phyloP scores from a whole-genome alignment of 2,113 vertebrate species.

The Toxostoma redivivum region DNA sequence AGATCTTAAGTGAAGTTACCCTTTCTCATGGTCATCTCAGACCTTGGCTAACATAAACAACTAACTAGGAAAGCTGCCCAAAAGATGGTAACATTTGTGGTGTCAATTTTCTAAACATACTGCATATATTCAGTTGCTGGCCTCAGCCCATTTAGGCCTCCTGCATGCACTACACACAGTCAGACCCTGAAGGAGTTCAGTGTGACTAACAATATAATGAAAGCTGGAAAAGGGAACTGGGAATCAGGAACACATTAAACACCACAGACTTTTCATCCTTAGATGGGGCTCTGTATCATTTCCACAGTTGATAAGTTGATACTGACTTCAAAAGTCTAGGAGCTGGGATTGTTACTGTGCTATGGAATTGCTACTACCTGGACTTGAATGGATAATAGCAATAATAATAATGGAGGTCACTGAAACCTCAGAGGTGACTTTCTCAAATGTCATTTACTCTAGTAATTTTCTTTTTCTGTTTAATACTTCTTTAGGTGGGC shows the following conservation, averaged over 20 bases:
- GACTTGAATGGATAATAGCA: not conserved
- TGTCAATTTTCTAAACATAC: not conserved
- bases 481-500: not conserved
- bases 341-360: not conserved
- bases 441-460: not conserved
- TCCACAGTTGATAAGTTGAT: not conserved
- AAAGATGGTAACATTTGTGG: not conserved
- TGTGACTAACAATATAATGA: fast-evolving
- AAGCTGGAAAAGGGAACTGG: not conserved
- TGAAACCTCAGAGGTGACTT: not conserved
- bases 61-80: not conserved
- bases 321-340: not conserved
- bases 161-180: not conserved
- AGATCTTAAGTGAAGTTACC: not conserved
- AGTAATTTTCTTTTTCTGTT: not conserved
- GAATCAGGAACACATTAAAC: not conserved
- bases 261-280: not conserved
- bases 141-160: not conserved
- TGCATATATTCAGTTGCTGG: not conserved
- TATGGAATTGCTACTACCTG: not conserved
- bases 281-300: not conserved
- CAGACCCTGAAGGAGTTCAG: not conserved
- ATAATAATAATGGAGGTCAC: not conserved
- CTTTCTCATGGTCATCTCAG: not conserved
- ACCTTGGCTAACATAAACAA: not conserved